Base-by-base conservation (phyloP, 2,113 vertebrate genomes). In the Triplophysa dalaica region DNA sequence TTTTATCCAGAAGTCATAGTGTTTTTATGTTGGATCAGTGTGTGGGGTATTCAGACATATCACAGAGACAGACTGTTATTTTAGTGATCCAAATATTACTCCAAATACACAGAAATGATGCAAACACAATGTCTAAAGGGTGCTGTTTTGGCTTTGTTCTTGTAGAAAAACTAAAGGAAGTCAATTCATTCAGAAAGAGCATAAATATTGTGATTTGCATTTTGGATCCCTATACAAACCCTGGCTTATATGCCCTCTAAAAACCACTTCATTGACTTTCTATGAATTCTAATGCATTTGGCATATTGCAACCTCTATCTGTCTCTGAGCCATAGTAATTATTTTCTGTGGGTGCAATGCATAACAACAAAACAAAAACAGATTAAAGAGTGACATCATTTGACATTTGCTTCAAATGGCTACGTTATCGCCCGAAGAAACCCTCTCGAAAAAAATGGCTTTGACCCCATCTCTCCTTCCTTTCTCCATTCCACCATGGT, bases 371-470 rank as follows among this genome's bases (percentile, higher is more conserved):
- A 60, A 76, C 54, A 80, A 63, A 73, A 72, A 45, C 14, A 43
- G 78, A 79, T 72, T 64, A 72, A 72, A 67, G 67, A 75, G 75
- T 87, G 83, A 87, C 82, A 86, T 87, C 82, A 81, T 85, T 83
- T 89, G 86, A 89, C 84, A 89, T 89, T 90, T 89, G 83, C 85
- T 80, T 82, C 26, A 70, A 83, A 79, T 79, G 70, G 63, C 78
- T 67, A 77, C 43, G 50, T 48, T 52, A 69, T 73, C 22, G 74
- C 72, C 33, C 73, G 48, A 60, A 68, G 82, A 81, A 81, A 73
- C 69, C 68, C 75, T 48, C 69, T 68, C 70, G 45, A 78, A 58
- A 60, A 83, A 64, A 45, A 16, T 8, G 24, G 24, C 69, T 41
- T 64, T 56, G 16, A 45, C 81, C 38, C 68, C 52, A 60, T 54